These are phyloP conservation scores for Liasis olivaceus DNA, from an alignment of 2,797 vertebrate species.

Conservation along the genomic window DNA sequence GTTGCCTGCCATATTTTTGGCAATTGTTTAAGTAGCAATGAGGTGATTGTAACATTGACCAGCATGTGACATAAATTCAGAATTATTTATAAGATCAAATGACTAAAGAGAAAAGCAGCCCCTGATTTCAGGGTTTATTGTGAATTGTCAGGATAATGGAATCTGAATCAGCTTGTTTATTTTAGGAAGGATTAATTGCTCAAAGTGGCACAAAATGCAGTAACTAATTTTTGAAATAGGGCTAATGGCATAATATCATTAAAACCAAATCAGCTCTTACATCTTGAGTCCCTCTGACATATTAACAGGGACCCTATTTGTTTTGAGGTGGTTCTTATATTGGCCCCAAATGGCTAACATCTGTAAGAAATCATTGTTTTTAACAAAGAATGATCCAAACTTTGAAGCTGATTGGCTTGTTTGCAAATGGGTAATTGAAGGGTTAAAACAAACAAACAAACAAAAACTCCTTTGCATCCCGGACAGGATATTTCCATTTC, in stretches of 20 bases:
- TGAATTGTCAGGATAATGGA: constrained; percentile 75
- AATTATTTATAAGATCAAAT: constrained; percentile 76
- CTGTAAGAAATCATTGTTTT: constrained; percentile 14
- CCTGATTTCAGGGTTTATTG: constrained; percentile 69
- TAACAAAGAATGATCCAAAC: not conserved
- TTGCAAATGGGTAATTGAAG: not conserved
- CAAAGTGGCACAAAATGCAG: constrained; percentile 66
- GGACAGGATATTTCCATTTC: not conserved
- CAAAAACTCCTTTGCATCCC: not conserved
- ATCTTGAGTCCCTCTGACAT: constrained; percentile 72
- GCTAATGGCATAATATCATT: constrained; percentile 62
- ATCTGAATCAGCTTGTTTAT: constrained; percentile 74
- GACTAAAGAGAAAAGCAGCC: constrained; percentile 68
- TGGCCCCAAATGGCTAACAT: constrained; percentile 41
- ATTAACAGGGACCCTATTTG: constrained; percentile 63
- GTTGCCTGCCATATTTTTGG: constrained; percentile 47
- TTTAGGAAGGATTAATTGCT: constrained; percentile 78
- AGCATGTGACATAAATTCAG: constrained; percentile 78
- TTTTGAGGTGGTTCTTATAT: constrained; percentile 54
- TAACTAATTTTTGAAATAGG: constrained; percentile 45
- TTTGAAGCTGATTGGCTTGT: not conserved
- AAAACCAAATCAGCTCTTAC: constrained; percentile 66
- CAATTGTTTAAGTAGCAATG: constrained; percentile 70
- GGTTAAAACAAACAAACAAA: not conserved
- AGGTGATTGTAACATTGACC: constrained; percentile 77